Conservation (phyloP, 2,888 invertebrate genomes). For the Drosophila kambysellisi region DNA sequence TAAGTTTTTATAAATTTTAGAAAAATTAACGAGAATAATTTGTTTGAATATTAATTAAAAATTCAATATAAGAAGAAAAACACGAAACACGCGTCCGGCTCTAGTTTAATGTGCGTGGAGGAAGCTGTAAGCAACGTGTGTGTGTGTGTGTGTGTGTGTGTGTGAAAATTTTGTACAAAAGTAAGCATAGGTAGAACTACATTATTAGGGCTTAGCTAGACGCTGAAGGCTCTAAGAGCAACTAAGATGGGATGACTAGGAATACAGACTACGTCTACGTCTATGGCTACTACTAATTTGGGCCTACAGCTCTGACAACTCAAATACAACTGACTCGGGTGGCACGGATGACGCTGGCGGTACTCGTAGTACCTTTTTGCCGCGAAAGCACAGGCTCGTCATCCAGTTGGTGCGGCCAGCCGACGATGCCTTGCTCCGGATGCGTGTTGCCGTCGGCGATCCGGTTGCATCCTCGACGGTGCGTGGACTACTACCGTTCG, state of each 20-base stretch:
- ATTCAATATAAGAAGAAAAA: neutral
- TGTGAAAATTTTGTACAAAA: neutral
- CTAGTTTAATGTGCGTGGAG: neutral
- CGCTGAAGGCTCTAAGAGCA: constrained; percentile 4
- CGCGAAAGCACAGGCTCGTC: constrained; percentile 83
- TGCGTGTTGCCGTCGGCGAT: constrained; percentile 44
- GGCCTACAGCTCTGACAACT: constrained; percentile 85
- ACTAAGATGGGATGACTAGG: constrained; percentile 32
- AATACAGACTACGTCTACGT: constrained; percentile 49
- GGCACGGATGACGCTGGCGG: constrained; percentile 84
- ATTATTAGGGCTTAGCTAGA: constrained; percentile 4
- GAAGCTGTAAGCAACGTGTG: constrained; percentile 1
- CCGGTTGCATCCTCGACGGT: constrained; percentile 22
- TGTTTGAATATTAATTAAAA: neutral
- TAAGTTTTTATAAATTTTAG: too few relatives aligned
- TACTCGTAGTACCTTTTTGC: constrained; percentile 85
- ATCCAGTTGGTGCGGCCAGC: constrained; percentile 77
- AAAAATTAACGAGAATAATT: neutral
- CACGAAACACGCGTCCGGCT: constrained; percentile 17
- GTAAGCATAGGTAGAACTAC: neutral
- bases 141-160: neutral
- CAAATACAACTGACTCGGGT: constrained; percentile 86
- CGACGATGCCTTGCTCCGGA: constrained; percentile 56
- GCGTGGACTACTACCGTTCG: constrained; percentile 1
- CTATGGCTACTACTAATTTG: constrained; percentile 56